phyloP scores from a whole-genome alignment of 2,797 vertebrate genomes.

The Cossypha polioptera region DNA sequence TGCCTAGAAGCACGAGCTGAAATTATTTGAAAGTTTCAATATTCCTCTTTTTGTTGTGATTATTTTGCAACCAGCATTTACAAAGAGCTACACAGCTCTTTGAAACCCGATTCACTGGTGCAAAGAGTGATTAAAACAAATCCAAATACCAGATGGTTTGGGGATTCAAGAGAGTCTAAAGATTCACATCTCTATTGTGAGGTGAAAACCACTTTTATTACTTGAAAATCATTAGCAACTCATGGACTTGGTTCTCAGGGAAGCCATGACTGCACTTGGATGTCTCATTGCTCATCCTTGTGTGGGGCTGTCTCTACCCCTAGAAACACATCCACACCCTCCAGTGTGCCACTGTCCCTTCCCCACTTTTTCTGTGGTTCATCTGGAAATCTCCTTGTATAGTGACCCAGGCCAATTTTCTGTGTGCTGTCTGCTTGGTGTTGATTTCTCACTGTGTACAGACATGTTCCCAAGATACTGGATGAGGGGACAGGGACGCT shows the following conservation, averaged over 20 bases:
- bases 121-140: slow-evolving; percentile 14
- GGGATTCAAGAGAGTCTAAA: background rate
- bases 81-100: background rate
- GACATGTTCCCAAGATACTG: background rate
- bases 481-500: background rate
- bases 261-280: background rate
- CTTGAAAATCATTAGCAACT: background rate
- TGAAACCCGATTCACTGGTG: slow-evolving; percentile 26
- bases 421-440: background rate
- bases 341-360: background rate
- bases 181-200: background rate
- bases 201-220: background rate
- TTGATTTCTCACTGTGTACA: background rate
- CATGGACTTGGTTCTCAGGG: background rate
- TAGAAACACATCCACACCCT: background rate
- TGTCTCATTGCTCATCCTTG: background rate
- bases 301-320: background rate
- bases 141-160: slow-evolving; percentile 4
- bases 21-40: slow-evolving; percentile 3
- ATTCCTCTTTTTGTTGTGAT: background rate
- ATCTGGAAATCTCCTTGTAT: background rate
- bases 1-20: background rate
- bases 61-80: slow-evolving; percentile 2
- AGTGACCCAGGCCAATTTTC: background rate
- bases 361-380: background rate